Evolutionary conservation across 2,797 vertebrate genomes (phyloP).

Genomic region (Clarias fuscus): DNA sequence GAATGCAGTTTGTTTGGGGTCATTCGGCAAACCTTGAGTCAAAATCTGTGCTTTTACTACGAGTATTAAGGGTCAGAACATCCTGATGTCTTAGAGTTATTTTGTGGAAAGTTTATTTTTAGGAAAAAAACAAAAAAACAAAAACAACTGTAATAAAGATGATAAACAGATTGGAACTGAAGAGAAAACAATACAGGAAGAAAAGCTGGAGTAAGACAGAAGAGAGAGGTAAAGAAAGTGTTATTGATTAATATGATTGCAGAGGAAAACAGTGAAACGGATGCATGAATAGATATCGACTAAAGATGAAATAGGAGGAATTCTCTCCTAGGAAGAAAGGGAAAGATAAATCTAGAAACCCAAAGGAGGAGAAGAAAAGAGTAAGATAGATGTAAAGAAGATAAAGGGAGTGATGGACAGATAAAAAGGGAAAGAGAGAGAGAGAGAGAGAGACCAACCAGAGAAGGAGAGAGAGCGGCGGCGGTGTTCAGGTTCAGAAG

Average conservation of each 20-base stretch:
- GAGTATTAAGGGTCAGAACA: conserved; percentile 12
- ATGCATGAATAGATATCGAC: not conserved
- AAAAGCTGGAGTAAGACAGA: not conserved
- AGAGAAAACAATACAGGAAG: not conserved
- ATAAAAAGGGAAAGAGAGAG: not conserved
- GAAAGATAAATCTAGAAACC: not conserved
- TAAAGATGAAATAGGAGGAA: not conserved
- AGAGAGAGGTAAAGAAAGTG: not conserved
- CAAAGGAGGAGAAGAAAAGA: not conserved
- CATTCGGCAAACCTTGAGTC: conserved; percentile 12
- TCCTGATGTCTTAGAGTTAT: not conserved
- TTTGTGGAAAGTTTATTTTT: not conserved
- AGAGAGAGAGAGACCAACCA: conserved; percentile 69
- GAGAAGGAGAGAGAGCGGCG: conserved; percentile 70
- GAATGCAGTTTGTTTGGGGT: conserved; percentile 51
- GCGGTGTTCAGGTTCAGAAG: conserved; percentile 68
- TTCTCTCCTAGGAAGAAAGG: not conserved
- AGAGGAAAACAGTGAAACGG: not conserved
- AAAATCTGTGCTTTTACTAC: conserved; percentile 30
- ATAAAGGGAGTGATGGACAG: not conserved
- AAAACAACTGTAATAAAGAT: not conserved
- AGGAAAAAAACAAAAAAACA: too few species aligned
- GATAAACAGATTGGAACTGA: not conserved
- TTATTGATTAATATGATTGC: not conserved
- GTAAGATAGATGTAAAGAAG: not conserved